These are phyloP conservation scores for Mantis religiosa DNA, from an alignment of 2,888 invertebrate genomes.

Conservation along the genomic window DNA sequence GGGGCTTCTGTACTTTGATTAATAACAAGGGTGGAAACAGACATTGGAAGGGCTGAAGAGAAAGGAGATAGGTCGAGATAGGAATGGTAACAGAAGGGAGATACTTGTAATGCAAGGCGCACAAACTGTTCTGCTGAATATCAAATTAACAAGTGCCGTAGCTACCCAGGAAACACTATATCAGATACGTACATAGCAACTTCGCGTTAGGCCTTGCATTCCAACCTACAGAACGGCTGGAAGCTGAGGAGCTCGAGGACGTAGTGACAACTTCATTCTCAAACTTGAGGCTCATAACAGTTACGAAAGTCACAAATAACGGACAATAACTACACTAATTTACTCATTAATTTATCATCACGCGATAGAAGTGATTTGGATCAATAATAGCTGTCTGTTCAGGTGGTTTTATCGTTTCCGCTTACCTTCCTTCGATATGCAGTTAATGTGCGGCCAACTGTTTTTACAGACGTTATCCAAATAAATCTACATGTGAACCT, in stretches of 20 bases:
- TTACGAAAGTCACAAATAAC: no score
- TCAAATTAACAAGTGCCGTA: conserved; percentile 27
- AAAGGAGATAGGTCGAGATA: neutral
- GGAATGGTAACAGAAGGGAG: neutral
- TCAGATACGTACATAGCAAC: neutral
- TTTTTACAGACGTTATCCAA: no score
- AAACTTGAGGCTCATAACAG: neutral
- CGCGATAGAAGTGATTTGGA: no score
- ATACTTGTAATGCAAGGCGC: conserved; percentile 14
- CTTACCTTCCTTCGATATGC: no score
- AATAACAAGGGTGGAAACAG: conserved; percentile 1
- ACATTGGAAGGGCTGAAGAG: neutral
- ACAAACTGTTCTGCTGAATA: conserved; percentile 24
- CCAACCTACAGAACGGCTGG: neutral
- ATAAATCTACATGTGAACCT: no score
- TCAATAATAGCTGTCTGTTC: no score
- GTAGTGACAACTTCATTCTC: neutral
- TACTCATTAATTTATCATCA: no score
- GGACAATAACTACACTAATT: no score
- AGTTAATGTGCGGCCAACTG: no score
- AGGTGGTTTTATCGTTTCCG: no score
- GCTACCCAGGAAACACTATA: neutral
- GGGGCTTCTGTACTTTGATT: conserved; percentile 4
- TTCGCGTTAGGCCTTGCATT: neutral
- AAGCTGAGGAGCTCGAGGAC: neutral